Conservation (phyloP, 2,113 vertebrate species). For the Camelus bactrianus region DNA sequence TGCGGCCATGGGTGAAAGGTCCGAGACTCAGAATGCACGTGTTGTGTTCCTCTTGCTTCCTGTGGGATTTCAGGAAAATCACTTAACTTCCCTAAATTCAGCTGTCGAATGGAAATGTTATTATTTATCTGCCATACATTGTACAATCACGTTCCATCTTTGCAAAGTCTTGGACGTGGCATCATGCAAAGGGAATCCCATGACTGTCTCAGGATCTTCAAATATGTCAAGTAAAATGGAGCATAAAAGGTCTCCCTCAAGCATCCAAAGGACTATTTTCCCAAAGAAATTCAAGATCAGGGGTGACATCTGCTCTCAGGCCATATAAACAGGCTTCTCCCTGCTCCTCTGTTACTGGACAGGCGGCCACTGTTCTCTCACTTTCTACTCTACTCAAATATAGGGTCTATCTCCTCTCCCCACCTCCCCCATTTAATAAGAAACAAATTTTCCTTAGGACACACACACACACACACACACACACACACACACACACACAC, state of each 20-base stretch:
- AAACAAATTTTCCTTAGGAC: conserved; percentile 84
- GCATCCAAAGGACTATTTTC: neutral
- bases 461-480: neutral
- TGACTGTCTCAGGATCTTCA: conserved; percentile 21
- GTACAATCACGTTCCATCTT: neutral
- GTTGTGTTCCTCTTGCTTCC: conserved; percentile 49
- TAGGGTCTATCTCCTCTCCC: conserved; percentile 50
- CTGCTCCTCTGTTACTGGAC: neutral
- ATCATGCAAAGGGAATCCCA: neutral
- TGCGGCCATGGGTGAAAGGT: neutral
- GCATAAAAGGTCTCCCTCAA: neutral
- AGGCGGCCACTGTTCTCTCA: conserved; percentile 68
- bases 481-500: neutral
- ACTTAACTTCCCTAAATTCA: neutral
- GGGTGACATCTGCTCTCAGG: conserved; percentile 30
- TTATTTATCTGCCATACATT: conserved; percentile 58
- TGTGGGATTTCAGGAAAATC: conserved; percentile 62
- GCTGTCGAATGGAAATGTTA: conserved; percentile 35
- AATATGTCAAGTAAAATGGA: conserved; percentile 1
- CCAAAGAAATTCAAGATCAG: conserved; percentile 44
- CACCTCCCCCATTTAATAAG: conserved; percentile 80
- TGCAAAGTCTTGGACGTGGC: conserved; percentile 29
- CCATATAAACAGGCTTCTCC: neutral
- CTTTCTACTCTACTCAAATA: conserved; percentile 76
- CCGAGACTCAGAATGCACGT: conserved; percentile 6